phyloP scores from a whole-genome alignment of 2,113 vertebrate species.

The Larimichthys polyactis region DNA sequence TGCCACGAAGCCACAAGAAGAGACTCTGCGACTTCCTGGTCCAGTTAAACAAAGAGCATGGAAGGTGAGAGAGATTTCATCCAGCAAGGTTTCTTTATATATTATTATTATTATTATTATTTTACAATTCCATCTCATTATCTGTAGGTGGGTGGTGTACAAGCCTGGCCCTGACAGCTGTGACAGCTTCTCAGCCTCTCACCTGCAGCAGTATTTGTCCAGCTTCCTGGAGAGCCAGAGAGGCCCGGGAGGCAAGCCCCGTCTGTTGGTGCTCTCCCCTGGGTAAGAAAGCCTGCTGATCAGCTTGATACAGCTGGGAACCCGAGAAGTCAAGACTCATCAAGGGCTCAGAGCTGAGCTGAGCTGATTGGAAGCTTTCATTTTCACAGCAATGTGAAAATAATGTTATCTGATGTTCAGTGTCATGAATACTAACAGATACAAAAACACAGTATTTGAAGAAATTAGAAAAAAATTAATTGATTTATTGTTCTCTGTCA shows the following conservation, averaged over 20 bases:
- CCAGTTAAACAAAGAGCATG: slow-evolving; percentile 88
- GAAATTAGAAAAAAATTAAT: neutral
- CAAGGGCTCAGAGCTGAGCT: neutral
- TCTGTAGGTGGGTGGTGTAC: slow-evolving; percentile 91
- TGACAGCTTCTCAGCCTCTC: slow-evolving; percentile 88
- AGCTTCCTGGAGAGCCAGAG: slow-evolving; percentile 86
- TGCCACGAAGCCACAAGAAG: slow-evolving; percentile 92
- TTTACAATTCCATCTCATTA: neutral
- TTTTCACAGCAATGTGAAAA: neutral
- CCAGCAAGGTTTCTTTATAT: neutral
- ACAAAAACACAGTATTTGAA: neutral
- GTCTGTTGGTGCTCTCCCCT: slow-evolving; percentile 90
- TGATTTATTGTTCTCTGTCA: neutral
- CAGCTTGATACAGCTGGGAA: neutral
- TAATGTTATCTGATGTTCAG: neutral
- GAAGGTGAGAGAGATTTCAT: slow-evolving; percentile 85
- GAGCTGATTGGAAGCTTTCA: neutral
- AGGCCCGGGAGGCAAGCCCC: slow-evolving; percentile 75
- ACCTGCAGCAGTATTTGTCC: slow-evolving; percentile 91
- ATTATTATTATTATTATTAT: neutral
- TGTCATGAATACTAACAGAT: neutral
- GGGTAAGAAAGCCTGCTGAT: slow-evolving; percentile 83
- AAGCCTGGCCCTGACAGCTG: slow-evolving; percentile 86
- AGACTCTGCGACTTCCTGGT: slow-evolving; percentile 90
- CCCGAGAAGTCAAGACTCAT: neutral